phyloP scores from a whole-genome alignment of 2,797 vertebrate species.

The Peromyscus nudipes region DNA sequence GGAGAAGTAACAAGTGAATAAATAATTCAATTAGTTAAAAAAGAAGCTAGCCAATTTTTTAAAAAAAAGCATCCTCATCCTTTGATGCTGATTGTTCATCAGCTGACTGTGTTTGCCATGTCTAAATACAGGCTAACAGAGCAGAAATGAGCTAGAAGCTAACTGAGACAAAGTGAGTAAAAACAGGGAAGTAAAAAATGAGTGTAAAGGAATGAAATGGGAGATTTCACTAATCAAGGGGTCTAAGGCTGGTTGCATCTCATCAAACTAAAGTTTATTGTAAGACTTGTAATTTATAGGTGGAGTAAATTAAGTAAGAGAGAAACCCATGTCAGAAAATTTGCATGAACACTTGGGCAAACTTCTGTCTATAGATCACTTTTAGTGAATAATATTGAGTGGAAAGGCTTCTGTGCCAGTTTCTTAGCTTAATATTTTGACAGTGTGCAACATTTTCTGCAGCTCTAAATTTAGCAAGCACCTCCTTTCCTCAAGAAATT shows the following conservation, averaged over 20 bases:
- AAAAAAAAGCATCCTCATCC: not conserved
- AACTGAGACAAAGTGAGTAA: not conserved
- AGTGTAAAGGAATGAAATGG: not conserved
- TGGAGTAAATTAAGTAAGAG: not conserved
- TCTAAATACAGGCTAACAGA: constrained; percentile 46
- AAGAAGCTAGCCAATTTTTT: not conserved
- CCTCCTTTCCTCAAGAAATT: constrained; percentile 14
- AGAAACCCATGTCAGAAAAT: not conserved
- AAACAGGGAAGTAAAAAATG: not conserved
- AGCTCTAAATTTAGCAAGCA: constrained; percentile 17
- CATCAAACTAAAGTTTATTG: not conserved
- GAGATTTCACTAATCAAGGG: not conserved
- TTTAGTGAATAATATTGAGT: not conserved
- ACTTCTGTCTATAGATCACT: not conserved
- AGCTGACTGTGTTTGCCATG: not conserved
- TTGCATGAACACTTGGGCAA: not conserved
- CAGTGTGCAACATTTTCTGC: not conserved
- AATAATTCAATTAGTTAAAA: constrained; percentile 22
- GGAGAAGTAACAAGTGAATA: not conserved
- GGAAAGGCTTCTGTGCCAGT: not conserved
- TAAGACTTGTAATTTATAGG: not conserved
- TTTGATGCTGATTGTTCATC: not conserved
- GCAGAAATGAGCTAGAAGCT: not conserved
- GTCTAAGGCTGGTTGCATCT: not conserved
- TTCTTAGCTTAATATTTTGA: not conserved